Conservation (phyloP, 2,888 invertebrate genomes). For the Anthoptus insignis region DNA sequence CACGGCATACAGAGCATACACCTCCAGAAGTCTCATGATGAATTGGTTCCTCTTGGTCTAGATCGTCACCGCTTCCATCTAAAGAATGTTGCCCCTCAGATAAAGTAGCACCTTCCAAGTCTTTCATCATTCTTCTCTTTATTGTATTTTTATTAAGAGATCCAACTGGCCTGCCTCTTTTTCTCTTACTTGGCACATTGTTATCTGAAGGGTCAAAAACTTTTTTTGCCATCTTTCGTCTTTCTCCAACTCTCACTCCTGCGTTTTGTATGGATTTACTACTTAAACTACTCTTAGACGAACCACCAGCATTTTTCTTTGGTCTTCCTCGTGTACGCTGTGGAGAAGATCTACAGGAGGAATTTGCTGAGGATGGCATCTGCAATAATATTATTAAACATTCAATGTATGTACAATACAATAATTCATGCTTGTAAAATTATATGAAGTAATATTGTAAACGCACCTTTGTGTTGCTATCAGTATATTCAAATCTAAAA, state of each 20-base stretch:
- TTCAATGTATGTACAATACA: too few species aligned
- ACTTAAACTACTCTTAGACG: conserved; percentile 61
- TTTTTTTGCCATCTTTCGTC: conserved; percentile 92
- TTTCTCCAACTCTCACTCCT: conserved; percentile 85
- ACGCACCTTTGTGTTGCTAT: conserved; percentile 76
- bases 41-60: conserved; percentile 74
- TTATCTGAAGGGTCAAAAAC: conserved; percentile 96
- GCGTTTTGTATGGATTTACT: conserved; percentile 67
- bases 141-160: conserved; percentile 87
- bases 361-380: conserved; percentile 84
- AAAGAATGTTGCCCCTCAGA: conserved; percentile 76
- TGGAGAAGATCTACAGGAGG: conserved; percentile 81
- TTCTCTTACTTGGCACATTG: conserved; percentile 90
- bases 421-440: too few species aligned
- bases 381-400: conserved; percentile 53
- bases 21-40: conserved; percentile 83
- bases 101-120: conserved; percentile 69
- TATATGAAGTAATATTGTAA: not conserved
- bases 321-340: conserved; percentile 79
- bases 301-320: conserved; percentile 69
- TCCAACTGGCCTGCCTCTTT: conserved; percentile 89
- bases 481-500: conserved; percentile 79
- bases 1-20: conserved; percentile 88
- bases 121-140: conserved; percentile 78
- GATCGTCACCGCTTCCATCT: conserved; percentile 79